Evolutionary conservation across 2,888 invertebrate genomes (phyloP), one percentile per base, ranked within the genome.

Genomic region (Cheiracanthium punctorium): DNA sequence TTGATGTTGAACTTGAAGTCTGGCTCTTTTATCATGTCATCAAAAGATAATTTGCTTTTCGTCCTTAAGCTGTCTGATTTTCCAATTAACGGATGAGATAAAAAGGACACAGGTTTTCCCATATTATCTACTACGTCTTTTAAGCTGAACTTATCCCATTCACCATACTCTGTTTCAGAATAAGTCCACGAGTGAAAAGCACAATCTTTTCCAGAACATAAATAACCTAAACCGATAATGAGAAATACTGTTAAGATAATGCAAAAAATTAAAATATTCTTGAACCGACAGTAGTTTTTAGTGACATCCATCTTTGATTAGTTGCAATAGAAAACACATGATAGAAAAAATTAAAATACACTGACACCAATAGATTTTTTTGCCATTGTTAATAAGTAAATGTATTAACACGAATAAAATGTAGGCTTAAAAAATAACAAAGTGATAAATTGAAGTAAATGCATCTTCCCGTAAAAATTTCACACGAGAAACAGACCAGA

Each of bases 181-280:
- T 86, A 82, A 12, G 86, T 82, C 82, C 80, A 82, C 29, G 76
- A 71, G 33, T 89, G 82, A 52, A 85, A 82, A 12, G 88, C 79
- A 71, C 89, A 89, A 41, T 86, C 72, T 82, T 82, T 77, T 52
- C 88, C 89, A 12, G 89, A 88, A 80, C 89, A 89, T 28, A 89
- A 41, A 77, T 89, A 89, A n/a, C 80, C 79, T 1, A 89, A 48
- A 12, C 70, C 30, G 32, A 88, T 28, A 41, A 82, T 88, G 32
- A 82, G 75, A 48, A 75, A 72, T n/a, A 74, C 24, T 17, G 87
- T 82, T 2, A 69, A 70, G n/a, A 58, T 10, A 24, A 87, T 37
- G 17, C 87, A 87, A 37, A 75, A 43, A 52, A 74, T 67, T 10
- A 82, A 58, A 33, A 87, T 20, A 41, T 82, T 71, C 71, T 75